Percentiles rank a stretch among this genome's conserved stretches.
Evolutionary conservation across 37 sponge, comb jelly and placozoan species (phyloP).

Genomic region (Dysidea cf. avara): DNA sequence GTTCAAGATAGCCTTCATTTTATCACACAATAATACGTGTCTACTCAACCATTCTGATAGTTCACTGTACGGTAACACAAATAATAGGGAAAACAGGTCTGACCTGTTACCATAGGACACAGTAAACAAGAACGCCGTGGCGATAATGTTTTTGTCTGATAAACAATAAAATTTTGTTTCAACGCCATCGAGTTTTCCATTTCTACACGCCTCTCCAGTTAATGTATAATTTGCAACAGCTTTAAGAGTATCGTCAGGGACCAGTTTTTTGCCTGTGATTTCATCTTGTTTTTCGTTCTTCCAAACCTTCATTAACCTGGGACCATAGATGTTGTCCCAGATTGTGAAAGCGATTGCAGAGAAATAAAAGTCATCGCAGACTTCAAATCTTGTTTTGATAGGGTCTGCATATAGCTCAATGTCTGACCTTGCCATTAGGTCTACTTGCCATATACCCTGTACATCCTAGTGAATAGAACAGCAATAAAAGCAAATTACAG

Average conservation of each 20-base stretch:
- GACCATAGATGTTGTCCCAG: slow-evolving; percentile 90
- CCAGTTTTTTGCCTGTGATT: no score
- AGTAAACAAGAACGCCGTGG: slow-evolving; percentile 28
- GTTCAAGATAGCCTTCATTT: slow-evolving; percentile 24
- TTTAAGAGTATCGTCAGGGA: slow-evolving; percentile 21
- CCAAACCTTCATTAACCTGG: slow-evolving; percentile 65
- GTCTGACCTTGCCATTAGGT: no score
- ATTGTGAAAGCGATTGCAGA: slow-evolving; percentile 56
- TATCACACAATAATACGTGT: slow-evolving; percentile 46
- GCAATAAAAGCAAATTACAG: no score
- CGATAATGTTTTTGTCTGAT: slow-evolving; percentile 43
- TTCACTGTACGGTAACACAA: slow-evolving; percentile 58
- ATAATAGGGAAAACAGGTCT: slow-evolving; percentile 68
- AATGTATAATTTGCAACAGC: slow-evolving; percentile 52
- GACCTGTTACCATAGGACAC: neutral
- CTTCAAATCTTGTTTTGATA: neutral
- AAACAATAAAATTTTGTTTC: slow-evolving; percentile 65
- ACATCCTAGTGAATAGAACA: no score
- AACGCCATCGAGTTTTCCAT: slow-evolving; percentile 37
- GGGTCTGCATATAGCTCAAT: no score
- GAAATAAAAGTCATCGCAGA: slow-evolving; percentile 44
- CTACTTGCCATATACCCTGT: no score
- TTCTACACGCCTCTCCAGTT: slow-evolving; percentile 63
- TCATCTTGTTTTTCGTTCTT: neutral
- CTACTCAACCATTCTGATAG: slow-evolving; percentile 52